These are phyloP conservation scores for Noctua janthina DNA, from an alignment of 2,888 invertebrate species.

Conservation along the genomic window DNA sequence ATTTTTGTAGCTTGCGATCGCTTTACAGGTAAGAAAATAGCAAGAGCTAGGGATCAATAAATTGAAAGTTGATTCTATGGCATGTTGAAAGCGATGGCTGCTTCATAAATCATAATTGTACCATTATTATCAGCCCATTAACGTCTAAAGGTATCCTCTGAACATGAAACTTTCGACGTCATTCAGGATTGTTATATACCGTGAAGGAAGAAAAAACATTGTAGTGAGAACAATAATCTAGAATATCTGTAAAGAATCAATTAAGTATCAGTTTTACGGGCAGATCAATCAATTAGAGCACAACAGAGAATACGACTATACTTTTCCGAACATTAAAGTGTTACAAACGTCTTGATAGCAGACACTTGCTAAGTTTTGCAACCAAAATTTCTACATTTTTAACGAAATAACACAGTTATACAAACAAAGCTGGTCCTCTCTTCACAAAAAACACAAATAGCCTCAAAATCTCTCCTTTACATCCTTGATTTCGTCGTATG, in stretches of 20 bases:
- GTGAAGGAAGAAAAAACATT: not conserved
- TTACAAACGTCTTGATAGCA: no score
- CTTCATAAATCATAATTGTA: not conserved
- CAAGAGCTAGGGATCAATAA: not conserved
- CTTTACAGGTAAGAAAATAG: not conserved
- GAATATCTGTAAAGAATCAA: not conserved
- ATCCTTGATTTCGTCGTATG: not conserved
- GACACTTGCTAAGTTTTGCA: not conserved
- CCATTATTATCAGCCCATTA: not conserved
- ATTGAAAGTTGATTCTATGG: not conserved
- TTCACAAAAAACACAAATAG: not conserved
- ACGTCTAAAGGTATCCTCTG: not conserved
- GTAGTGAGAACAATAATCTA: not conserved
- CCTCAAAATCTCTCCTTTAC: not conserved
- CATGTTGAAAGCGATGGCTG: not conserved
- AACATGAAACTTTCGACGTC: not conserved
- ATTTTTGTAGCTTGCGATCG: constrained; percentile 50
- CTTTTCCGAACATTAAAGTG: no score
- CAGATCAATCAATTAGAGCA: not conserved
- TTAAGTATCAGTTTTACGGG: not conserved
- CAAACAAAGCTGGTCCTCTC: not conserved
- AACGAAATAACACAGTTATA: not conserved
- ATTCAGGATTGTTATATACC: not conserved
- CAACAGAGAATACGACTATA: no score
- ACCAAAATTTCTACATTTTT: not conserved